phyloP scores from a whole-genome alignment of 2,797 vertebrate genomes.

The Selene dorsalis region DNA sequence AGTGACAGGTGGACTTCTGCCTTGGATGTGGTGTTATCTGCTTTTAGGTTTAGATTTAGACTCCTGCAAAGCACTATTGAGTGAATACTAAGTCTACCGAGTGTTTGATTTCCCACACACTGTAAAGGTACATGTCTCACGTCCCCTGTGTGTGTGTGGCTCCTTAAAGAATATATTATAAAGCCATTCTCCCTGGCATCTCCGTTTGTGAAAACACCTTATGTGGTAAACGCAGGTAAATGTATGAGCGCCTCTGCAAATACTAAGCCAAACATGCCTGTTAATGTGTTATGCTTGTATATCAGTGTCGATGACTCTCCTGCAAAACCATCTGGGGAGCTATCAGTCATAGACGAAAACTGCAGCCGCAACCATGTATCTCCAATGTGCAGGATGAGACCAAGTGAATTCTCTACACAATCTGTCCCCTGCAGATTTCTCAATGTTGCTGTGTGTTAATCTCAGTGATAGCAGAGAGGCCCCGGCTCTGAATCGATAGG shows the following conservation, averaged over 20 bases:
- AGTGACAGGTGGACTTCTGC: neutral
- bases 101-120: neutral
- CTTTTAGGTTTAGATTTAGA: neutral
- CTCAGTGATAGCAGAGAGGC: constrained; percentile 59
- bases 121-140: neutral
- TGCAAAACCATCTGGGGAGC: constrained; percentile 12
- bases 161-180: neutral
- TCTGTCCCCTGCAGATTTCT: constrained; percentile 57
- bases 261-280: neutral
- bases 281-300: neutral
- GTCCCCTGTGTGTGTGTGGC: neutral
- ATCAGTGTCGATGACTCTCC: constrained; percentile 15
- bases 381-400: constrained; percentile 45
- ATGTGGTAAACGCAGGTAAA: neutral
- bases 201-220: neutral
- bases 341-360: constrained; percentile 23
- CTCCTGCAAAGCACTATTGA: constrained; percentile 1
- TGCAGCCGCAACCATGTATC: constrained; percentile 37
- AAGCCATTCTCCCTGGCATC: neutral
- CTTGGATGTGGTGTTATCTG: no score
- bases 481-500: constrained; percentile 58
- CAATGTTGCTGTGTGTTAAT: constrained; percentile 67
- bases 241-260: constrained; percentile 16
- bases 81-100: neutral
- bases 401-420: constrained; percentile 38